Base-by-base conservation (phyloP, 2,888 invertebrate species). In the Dermolepida albohirtum region DNA sequence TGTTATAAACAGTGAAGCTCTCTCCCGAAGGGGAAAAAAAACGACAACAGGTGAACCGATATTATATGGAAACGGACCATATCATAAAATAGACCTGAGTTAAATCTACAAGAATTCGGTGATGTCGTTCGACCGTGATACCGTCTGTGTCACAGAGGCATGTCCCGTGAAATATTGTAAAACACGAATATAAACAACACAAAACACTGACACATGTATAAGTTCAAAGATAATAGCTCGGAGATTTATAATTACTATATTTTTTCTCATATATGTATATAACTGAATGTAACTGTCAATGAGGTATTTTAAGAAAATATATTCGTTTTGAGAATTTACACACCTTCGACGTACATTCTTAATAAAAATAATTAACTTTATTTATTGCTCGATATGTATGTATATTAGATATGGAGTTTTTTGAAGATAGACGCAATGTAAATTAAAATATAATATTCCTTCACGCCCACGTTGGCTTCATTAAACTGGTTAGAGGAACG, bases 21-120 rank as follows among this genome's bases (percentile, higher is more conserved):
- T n/a, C 17, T 5, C 8, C 11, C n/a, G n/a, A n/a, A n/a, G 4
- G 16, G 34, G 34, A 59, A 59, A 41, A 29, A 50, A 50, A 64
- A 34, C 12, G 41, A 69, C 69, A 63, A 70, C 71, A 71, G 70
- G 68, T 75, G 75, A 75, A 73, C 75, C 73, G 76, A 76, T 77
- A 78, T 77, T 74, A 75, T 76, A 78, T 77, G 76, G 74, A 76
- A 77, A 74, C 75, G 74, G 75, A 71, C 76, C 74, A 75, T 74
- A 73, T 75, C 75, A 73, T 77, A 77, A 78, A 77, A 74, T 74
- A 76, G 73, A 72, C 68, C 66, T 64, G 64, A 64, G 64, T 51
- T 64, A 55, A 68, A 69, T 59, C 66, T 66, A 66, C 66, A 66
- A 41, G 67, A 67, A 67, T 67, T 67, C 67, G 52, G 51, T 67